Conservation (phyloP, 2,797 vertebrate genomes). For the Crocodylus rhombifer region DNA sequence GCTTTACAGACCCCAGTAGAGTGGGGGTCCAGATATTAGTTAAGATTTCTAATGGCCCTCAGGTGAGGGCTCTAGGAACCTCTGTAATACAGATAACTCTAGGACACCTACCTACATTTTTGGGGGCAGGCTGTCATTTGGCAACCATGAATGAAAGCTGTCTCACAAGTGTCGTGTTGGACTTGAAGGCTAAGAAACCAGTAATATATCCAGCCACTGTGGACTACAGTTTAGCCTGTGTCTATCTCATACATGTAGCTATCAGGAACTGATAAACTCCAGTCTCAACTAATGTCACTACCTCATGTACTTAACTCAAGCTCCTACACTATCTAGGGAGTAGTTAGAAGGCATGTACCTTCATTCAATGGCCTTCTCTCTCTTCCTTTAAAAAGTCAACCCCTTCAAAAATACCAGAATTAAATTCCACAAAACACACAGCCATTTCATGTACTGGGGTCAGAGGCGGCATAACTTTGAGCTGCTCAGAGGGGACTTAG, state of each 20-base stretch:
- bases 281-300: conserved; percentile 26
- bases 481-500: no score
- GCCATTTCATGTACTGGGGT: conserved; percentile 46
- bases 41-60: no score
- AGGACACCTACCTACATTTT: neutral
- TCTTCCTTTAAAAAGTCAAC: conserved; percentile 47
- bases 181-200: neutral
- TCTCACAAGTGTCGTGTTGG: fast-evolving
- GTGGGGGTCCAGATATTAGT: neutral
- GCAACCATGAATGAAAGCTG: fast-evolving
- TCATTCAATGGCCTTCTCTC: conserved; percentile 39
- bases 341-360: neutral
- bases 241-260: neutral
- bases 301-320: conserved; percentile 60
- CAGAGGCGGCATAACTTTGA: conserved; percentile 44
- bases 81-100: neutral
- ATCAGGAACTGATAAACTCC: neutral
- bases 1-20: neutral
- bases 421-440: no score
- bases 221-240: neutral
- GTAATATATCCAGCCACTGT: neutral
- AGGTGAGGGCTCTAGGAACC: neutral
- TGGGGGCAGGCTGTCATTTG: fast-evolving
- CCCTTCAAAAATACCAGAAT: no score
- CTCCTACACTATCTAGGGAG: neutral